Evolutionary conservation across 2,797 vertebrate species (phyloP), one percentile per base, ranked within the genome.

Genomic region (Schizopygopsis malacanthus): DNA sequence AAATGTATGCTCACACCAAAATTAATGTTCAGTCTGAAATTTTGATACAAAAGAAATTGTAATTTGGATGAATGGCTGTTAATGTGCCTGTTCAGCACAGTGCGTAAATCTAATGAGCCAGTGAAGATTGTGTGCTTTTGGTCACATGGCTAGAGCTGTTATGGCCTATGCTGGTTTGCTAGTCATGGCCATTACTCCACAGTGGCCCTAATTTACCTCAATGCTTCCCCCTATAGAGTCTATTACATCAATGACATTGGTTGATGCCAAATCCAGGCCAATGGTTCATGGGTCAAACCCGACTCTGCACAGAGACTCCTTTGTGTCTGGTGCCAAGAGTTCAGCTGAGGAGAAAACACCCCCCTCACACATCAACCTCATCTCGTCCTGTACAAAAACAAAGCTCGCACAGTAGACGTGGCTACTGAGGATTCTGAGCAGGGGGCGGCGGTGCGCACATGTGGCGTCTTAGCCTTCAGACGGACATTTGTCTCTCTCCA

Each of bases 321-420:
- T 82, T 89, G 86, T 90, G 86, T 90, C 82, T 87, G 47, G 71
- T 77, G 54, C 84, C 13, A 45, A 81, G 54, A 70, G 86, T 87
- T 90, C 86, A 90, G 67, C 79, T 47, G 45, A 90, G 87, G 87
- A 88, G 85, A 87, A 87, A 77, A 69, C 85, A 77, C 76, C 50
- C 83, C 52, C 52, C 20, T 70, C 18, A 59, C 41, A 84, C 52
- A n/a, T 84, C 75, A 81, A 72, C 37, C 77, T 72, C 54, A 83
- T 82, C 61, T 76, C 9, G 69, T 81, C 61, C 77, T 69, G 52
- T 79, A 73, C 78, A 59, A 69, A 85, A 84, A 89, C 80, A 72
- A 54, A 61, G 84, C 70, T 73, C 28, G 6, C 52, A 65, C 70
- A 80, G 69, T 80, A 86, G 69, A 85, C 61, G 78, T 41, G 61